These are phyloP conservation scores for Gavialis gangeticus DNA, from an alignment of 2,113 vertebrate genomes.

Conservation along the genomic window DNA sequence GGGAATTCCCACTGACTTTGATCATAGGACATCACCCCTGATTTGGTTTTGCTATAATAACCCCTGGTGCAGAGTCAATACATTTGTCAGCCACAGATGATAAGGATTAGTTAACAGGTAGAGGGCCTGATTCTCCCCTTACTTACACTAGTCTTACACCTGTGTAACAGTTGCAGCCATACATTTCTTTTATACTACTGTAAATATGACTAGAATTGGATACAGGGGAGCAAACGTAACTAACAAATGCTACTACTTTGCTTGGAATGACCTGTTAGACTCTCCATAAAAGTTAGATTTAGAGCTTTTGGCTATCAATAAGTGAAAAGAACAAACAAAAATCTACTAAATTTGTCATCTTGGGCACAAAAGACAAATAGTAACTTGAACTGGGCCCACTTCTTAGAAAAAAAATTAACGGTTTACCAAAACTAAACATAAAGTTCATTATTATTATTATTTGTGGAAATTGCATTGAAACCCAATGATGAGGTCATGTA, in stretches of 20 bases:
- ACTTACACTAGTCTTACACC: not conserved
- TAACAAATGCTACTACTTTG: not conserved
- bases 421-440: not conserved
- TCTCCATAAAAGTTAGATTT: not conserved
- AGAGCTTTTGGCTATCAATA: not conserved
- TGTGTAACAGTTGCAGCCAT: not conserved
- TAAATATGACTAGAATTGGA: not conserved
- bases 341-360: not conserved
- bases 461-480: not conserved
- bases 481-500: too few species aligned
- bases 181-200: not conserved
- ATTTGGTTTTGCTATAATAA: not conserved
- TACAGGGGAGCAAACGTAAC: not conserved
- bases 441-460: not conserved
- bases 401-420: not conserved
- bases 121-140: not conserved
- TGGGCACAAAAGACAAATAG: not conserved
- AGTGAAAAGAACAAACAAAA: not conserved
- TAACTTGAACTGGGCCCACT: not conserved
- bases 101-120: not conserved
- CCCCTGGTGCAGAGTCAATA: not conserved
- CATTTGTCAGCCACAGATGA: not conserved
- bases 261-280: not conserved
- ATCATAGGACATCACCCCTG: conserved; percentile 24
- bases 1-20: conserved; percentile 64